Percentiles rank a stretch among this genome's conserved stretches.
Evolutionary conservation across 2,113 vertebrate genomes (phyloP).

Genomic region (Crocuta crocuta): DNA sequence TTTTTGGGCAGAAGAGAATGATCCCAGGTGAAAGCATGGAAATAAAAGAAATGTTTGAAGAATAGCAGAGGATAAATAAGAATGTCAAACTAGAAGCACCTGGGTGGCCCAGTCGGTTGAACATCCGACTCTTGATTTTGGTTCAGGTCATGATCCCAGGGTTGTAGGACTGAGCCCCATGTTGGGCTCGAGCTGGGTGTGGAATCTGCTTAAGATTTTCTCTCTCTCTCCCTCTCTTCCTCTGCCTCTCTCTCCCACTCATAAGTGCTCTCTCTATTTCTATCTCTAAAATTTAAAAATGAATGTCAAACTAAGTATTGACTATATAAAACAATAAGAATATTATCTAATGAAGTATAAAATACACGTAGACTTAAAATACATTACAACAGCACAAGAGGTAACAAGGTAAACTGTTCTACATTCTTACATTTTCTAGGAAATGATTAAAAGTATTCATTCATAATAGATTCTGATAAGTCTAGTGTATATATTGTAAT

Average conservation of each 20-base stretch:
- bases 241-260: too few species aligned
- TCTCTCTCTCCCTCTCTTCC: too few species aligned
- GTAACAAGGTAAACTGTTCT: neutral
- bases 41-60: neutral
- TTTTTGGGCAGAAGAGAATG: conserved; percentile 22
- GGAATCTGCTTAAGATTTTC: too few species aligned
- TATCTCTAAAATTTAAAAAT: too few species aligned
- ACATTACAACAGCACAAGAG: neutral
- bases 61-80: neutral
- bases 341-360: neutral
- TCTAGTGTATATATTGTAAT: neutral
- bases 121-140: too few species aligned
- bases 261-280: too few species aligned
- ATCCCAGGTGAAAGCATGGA: neutral
- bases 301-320: neutral
- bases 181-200: too few species aligned
- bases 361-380: neutral
- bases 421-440: neutral
- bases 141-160: too few species aligned
- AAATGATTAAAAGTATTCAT: conserved; percentile 5
- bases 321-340: neutral
- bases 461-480: neutral
- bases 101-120: too few species aligned
- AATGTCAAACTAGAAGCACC: neutral
- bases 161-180: too few species aligned